Evolutionary conservation across 2,113 vertebrate species (phyloP).

Genomic region (Seriola aureovittata): DNA sequence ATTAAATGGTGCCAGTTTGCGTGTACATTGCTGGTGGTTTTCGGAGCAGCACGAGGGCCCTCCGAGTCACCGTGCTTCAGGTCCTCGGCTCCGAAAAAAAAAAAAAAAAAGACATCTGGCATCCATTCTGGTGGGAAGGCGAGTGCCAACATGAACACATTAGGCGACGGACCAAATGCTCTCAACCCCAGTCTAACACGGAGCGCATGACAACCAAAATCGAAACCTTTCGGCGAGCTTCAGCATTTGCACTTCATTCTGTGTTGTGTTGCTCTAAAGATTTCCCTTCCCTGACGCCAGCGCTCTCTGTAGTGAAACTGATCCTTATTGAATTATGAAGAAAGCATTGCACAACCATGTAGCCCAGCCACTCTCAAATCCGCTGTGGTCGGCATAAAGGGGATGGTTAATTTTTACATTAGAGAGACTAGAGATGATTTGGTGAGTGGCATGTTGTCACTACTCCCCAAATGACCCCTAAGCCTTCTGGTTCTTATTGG

Average conservation of each 20-base stretch:
- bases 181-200: slow-evolving; percentile 68
- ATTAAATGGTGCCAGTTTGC: slow-evolving; percentile 82
- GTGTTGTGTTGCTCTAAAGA: slow-evolving; percentile 59
- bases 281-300: slow-evolving; percentile 66
- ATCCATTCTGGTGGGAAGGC: slow-evolving; percentile 71
- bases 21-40: slow-evolving; percentile 69
- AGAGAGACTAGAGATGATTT: slow-evolving; percentile 73
- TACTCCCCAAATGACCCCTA: slow-evolving; percentile 63
- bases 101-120: slow-evolving; percentile 81
- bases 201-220: slow-evolving; percentile 77
- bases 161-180: slow-evolving; percentile 76
- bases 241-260: slow-evolving; percentile 73
- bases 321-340: slow-evolving; percentile 82
- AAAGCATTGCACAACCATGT: slow-evolving; percentile 67
- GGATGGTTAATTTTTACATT: slow-evolving; percentile 80
- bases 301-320: slow-evolving; percentile 66
- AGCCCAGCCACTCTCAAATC: slow-evolving; percentile 76
- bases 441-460: slow-evolving; percentile 77
- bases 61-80: slow-evolving; percentile 61
- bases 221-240: slow-evolving; percentile 69
- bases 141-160: slow-evolving; percentile 78
- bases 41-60: slow-evolving; percentile 62
- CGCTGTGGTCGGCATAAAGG: slow-evolving; percentile 74
- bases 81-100: slow-evolving; percentile 53
- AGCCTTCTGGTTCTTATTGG: slow-evolving; percentile 58